These are phyloP conservation scores for Thryonomys swinderianus DNA, from an alignment of 2,113 vertebrate genomes.

Conservation along the genomic window DNA sequence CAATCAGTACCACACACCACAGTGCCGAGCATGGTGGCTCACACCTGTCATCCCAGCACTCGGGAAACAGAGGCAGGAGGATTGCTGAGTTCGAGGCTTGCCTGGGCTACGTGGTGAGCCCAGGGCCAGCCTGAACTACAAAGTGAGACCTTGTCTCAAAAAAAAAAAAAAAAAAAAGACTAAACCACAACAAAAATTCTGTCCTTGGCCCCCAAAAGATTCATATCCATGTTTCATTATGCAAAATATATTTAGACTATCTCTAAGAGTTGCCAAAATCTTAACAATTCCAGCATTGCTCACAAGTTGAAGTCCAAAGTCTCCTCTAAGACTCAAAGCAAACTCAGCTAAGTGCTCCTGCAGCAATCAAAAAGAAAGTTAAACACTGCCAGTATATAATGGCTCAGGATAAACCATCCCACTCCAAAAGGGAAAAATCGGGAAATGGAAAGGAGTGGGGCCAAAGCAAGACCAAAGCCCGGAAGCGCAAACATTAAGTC, in stretches of 20 bases:
- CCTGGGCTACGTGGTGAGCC: too few species aligned
- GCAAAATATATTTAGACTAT: background rate
- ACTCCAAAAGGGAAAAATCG: background rate
- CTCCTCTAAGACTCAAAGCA: background rate
- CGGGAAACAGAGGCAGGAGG: too few species aligned
- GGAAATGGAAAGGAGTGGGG: background rate
- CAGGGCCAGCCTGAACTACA: too few species aligned
- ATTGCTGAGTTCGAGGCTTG: too few species aligned
- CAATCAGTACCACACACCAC: too few species aligned
- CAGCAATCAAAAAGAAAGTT: background rate
- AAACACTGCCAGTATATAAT: background rate
- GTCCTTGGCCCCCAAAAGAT: background rate
- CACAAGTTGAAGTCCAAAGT: background rate
- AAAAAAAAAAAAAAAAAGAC: too few species aligned
- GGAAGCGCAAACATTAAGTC: background rate
- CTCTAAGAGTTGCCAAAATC: background rate
- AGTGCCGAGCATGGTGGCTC: too few species aligned
- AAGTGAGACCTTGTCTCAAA: too few species aligned
- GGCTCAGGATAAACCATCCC: background rate
- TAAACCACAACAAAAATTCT: too few species aligned
- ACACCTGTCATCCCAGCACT: too few species aligned
- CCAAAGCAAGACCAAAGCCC: background rate
- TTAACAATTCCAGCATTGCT: background rate
- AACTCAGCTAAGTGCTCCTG: background rate
- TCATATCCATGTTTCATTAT: background rate